Evolutionary conservation across 2,888 invertebrate genomes (phyloP).

Genomic region (Colletes collaris): DNA sequence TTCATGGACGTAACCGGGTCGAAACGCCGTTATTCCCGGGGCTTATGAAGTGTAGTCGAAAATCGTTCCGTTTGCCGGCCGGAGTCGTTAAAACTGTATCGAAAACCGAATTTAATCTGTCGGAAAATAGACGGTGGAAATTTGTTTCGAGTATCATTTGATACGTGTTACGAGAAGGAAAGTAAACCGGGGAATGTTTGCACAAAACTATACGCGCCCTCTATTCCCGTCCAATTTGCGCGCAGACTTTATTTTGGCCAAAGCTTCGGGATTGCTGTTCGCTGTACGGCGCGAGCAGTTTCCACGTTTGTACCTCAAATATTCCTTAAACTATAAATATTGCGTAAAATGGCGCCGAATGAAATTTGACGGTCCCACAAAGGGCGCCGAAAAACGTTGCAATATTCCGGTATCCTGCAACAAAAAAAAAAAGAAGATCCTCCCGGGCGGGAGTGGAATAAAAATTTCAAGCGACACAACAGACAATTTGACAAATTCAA

Average conservation of each 20-base stretch:
- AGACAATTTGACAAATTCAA: too few species aligned
- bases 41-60: constrained; percentile 8
- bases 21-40: constrained; percentile 10
- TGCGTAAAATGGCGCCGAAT: constrained; percentile 1
- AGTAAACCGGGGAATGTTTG: constrained; percentile 39
- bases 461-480: too few species aligned
- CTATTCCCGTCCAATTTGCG: constrained; percentile 45
- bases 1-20: constrained; percentile 5
- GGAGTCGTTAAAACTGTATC: constrained; percentile 41
- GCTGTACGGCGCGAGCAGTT: constrained; percentile 24
- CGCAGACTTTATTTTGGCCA: constrained; percentile 55
- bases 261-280: constrained; percentile 41
- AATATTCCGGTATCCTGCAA: too few species aligned
- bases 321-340: constrained; percentile 30
- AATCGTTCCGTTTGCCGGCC: constrained; percentile 38
- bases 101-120: constrained; percentile 50
- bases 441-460: too few species aligned
- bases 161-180: constrained; percentile 36
- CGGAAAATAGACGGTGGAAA: constrained; percentile 47
- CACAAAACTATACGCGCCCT: constrained; percentile 40
- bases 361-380: background rate
- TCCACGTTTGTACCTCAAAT: constrained; percentile 29
- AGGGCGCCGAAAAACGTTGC: too few species aligned
- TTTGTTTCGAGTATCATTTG: constrained; percentile 48
- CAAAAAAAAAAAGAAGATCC: too few species aligned